Evolutionary conservation across 2,888 invertebrate genomes (phyloP).

Genomic region (Nomada fucata): DNA sequence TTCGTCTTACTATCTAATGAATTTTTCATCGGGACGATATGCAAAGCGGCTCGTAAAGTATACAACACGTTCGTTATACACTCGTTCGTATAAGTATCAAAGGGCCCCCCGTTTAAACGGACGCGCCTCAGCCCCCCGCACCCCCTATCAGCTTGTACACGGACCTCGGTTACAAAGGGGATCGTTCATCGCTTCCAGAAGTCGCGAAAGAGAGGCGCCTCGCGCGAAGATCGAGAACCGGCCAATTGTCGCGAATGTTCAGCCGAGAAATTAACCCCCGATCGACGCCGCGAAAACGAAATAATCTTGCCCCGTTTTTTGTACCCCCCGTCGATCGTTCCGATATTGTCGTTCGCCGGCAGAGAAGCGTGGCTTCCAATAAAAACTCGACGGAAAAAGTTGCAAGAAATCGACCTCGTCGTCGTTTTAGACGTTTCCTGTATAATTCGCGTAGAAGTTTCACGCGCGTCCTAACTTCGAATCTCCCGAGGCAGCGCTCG

Average conservation of each 20-base stretch:
- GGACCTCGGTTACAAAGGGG: slow-evolving; percentile 65
- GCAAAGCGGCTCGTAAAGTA: slow-evolving; percentile 79
- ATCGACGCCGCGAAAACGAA: neutral
- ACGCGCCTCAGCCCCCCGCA: neutral
- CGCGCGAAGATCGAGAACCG: slow-evolving; percentile 9
- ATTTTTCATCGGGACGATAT: slow-evolving; percentile 78
- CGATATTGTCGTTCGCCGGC: neutral
- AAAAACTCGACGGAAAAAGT: neutral
- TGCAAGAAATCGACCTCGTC: neutral
- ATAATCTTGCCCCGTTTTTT: neutral
- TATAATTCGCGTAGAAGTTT: too few species aligned
- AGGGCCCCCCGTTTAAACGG: slow-evolving; percentile 49
- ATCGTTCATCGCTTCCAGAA: slow-evolving; percentile 74
- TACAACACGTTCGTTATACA: slow-evolving; percentile 77
- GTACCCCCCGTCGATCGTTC: neutral
- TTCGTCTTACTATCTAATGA: slow-evolving; percentile 69
- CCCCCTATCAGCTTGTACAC: slow-evolving; percentile 21
- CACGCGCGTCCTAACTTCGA: too few species aligned
- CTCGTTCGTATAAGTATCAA: slow-evolving; percentile 72
- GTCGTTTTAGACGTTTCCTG: too few species aligned
- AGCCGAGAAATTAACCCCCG: neutral
- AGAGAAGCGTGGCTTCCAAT: neutral
- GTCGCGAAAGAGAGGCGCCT: slow-evolving; percentile 61
- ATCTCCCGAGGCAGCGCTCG: too few species aligned
- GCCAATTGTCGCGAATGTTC: neutral